Evolutionary conservation across 2,113 vertebrate species (phyloP).

Genomic region (Tor tambroides): DNA sequence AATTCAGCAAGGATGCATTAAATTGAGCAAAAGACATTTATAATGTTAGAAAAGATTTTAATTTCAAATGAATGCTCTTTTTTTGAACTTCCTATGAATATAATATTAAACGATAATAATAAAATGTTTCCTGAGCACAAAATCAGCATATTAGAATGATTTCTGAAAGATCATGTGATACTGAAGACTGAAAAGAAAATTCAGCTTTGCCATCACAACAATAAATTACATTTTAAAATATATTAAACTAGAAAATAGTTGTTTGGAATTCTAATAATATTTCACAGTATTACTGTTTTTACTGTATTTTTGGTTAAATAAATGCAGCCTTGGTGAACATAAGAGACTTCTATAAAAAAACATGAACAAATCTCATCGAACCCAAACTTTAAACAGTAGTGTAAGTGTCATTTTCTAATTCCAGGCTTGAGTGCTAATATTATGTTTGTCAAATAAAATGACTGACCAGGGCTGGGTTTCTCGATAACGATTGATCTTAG

Average conservation of each 20-base stretch:
- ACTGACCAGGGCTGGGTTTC: too few species aligned
- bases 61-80: not conserved
- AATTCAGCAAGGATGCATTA: not conserved
- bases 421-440: not conserved
- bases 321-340: not conserved
- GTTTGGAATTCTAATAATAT: not conserved
- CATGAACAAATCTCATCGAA: not conserved
- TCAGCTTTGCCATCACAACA: not conserved
- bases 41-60: too few species aligned
- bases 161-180: not conserved
- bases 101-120: not conserved
- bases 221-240: not conserved
- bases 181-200: not conserved
- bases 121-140: not conserved
- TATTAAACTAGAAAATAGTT: not conserved
- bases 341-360: not conserved
- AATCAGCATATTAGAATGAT: not conserved
- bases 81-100: not conserved
- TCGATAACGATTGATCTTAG: too few species aligned
- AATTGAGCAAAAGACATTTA: not conserved
- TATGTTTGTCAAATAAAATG: not conserved
- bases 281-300: not conserved
- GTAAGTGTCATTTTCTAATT: not conserved
- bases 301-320: not conserved
- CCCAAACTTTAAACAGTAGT: not conserved